Evolutionary conservation across 2,888 invertebrate genomes (phyloP).

Genomic region (Drosophila fungiperda): DNA sequence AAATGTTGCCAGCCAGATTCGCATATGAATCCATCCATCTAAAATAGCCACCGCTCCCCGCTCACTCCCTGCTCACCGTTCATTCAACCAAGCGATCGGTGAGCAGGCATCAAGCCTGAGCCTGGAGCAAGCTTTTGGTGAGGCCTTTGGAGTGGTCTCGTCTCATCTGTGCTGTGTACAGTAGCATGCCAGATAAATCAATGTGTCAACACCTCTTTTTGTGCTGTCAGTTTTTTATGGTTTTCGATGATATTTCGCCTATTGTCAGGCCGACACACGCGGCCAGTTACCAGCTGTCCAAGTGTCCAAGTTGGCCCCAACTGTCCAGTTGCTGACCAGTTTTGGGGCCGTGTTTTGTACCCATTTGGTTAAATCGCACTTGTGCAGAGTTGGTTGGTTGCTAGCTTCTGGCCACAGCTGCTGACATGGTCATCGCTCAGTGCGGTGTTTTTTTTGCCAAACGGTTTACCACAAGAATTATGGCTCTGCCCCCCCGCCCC

Average conservation of each 20-base stretch:
- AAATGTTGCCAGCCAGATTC: slow-evolving; percentile 51
- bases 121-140: slow-evolving; percentile 11
- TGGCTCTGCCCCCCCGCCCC: slow-evolving; percentile 53
- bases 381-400: slow-evolving; percentile 20
- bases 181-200: slow-evolving; percentile 85
- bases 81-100: not conserved
- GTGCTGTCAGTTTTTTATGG: slow-evolving; percentile 85
- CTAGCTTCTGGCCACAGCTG: slow-evolving; percentile 36
- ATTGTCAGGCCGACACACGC: slow-evolving; percentile 79
- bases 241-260: slow-evolving; percentile 84
- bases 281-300: slow-evolving; percentile 34
- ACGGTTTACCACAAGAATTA: slow-evolving; percentile 75
- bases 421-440: slow-evolving; percentile 66
- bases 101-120: slow-evolving; percentile 16
- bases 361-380: slow-evolving; percentile 79
- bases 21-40: slow-evolving; percentile 74
- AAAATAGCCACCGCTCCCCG: slow-evolving; percentile 42
- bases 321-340: slow-evolving; percentile 46
- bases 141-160: slow-evolving; percentile 42
- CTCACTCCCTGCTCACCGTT: no score
- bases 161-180: slow-evolving; percentile 79
- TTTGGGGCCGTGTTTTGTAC: slow-evolving; percentile 54
- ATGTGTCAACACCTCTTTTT: slow-evolving; percentile 85
- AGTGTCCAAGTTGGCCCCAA: slow-evolving; percentile 13
- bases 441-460: slow-evolving; percentile 27